These are phyloP conservation scores for Typhlichthys eigenmanni DNA, from an alignment of 2,797 vertebrate species.

Conservation along the genomic window DNA sequence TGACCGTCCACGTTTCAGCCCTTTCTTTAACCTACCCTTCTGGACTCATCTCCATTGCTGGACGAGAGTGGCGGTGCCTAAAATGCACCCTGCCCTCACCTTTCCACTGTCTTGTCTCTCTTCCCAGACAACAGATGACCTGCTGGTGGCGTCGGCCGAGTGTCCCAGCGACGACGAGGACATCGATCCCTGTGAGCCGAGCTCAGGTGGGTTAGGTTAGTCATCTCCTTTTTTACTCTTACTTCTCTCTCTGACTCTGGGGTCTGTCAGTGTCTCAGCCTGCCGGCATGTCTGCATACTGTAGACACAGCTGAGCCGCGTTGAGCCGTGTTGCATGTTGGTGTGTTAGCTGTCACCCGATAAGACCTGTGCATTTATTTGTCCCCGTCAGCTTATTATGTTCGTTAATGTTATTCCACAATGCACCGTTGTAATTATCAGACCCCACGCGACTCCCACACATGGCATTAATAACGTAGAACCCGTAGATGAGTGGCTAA, in stretches of 20 bases:
- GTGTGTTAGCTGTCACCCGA: slow-evolving; percentile 10
- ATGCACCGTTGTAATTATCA: slow-evolving; percentile 42
- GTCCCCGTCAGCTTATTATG: slow-evolving; percentile 20
- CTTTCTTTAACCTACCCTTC: slow-evolving; percentile 49
- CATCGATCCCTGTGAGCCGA: slow-evolving; percentile 99
- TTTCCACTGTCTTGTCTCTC: slow-evolving; percentile 49
- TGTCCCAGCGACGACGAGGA: slow-evolving; percentile 99
- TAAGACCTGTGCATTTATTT: slow-evolving; percentile 6
- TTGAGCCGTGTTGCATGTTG: background rate
- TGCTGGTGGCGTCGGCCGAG: slow-evolving; percentile 95
- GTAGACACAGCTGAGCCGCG: background rate
- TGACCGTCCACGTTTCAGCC: slow-evolving; percentile 40
- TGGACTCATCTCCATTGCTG: slow-evolving; percentile 30
- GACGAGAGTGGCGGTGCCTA: slow-evolving; percentile 30
- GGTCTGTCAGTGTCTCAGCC: slow-evolving; percentile 70
- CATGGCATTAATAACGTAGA: slow-evolving; percentile 31
- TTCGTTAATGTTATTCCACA: slow-evolving; percentile 20
- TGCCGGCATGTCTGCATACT: slow-evolving; percentile 21
- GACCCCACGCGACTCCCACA: slow-evolving; percentile 33
- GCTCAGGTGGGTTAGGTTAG: slow-evolving; percentile 99
- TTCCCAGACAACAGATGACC: slow-evolving; percentile 91
- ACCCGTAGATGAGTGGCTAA: slow-evolving; percentile 36
- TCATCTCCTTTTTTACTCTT: slow-evolving; percentile 93
- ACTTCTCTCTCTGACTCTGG: slow-evolving; percentile 82
- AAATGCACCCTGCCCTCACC: slow-evolving; percentile 35